A percentile compares a stretch with the other conserved stretches of the same genome.
phyloP scores from a whole-genome alignment of 2,113 vertebrate species.

The Columba janthina region DNA sequence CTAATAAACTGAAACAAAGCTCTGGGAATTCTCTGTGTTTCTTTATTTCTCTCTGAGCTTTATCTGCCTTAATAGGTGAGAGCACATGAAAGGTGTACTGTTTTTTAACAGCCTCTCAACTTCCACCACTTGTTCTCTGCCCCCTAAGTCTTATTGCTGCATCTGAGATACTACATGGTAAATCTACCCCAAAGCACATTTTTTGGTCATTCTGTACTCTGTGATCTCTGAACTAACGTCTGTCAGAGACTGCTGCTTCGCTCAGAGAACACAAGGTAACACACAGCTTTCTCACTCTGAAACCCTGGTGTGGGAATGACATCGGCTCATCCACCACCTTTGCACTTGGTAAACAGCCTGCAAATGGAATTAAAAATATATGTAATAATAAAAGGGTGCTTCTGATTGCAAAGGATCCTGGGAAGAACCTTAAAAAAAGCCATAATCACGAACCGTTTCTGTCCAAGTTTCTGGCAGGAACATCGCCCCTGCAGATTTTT shows the following conservation, averaged over 20 bases:
- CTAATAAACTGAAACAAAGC: constrained; percentile 12
- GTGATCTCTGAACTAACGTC: constrained; percentile 14
- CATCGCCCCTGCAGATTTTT: neutral
- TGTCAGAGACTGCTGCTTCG: neutral
- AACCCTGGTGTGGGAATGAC: constrained; percentile 8
- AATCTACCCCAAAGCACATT: neutral
- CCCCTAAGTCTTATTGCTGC: neutral
- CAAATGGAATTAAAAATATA: neutral
- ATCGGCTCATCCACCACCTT: constrained; percentile 38
- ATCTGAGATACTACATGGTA: neutral
- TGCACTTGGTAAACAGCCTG: constrained; percentile 9
- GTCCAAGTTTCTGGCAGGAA: neutral
- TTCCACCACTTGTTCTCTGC: neutral
- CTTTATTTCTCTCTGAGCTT: neutral
- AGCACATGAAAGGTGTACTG: neutral
- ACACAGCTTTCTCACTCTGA: constrained; percentile 20
- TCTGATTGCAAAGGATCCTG: neutral
- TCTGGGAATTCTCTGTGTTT: neutral
- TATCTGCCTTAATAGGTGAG: neutral
- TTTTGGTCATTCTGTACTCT: neutral
- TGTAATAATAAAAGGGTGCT: neutral
- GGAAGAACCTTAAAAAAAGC: neutral
- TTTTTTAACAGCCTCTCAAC: neutral
- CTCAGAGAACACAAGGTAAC: constrained; percentile 33
- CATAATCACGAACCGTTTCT: neutral